A percentile compares a stretch with the other conserved stretches of the same genome.
Evolutionary conservation across 37 sponge, comb jelly and placozoan genomes (phyloP).

Genomic region (Hormiphora californensis): DNA sequence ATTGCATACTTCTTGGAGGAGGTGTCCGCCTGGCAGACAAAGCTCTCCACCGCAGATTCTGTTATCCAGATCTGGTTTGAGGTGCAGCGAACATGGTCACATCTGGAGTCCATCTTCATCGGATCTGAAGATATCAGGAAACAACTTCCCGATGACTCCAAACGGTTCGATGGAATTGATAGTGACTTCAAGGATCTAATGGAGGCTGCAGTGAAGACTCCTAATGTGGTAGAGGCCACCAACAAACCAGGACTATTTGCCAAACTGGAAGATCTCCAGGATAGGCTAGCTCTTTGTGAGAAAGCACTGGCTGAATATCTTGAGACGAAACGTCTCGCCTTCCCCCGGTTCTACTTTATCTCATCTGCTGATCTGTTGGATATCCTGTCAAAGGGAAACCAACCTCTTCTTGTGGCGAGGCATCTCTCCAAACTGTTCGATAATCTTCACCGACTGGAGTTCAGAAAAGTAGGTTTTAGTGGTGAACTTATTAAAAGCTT

Average conservation of each 20-base stretch:
- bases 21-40: conserved; percentile 93
- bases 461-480: conserved; percentile 58
- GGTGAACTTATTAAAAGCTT: background rate
- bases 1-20: conserved; percentile 95
- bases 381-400: conserved; percentile 95
- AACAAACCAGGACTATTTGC: conserved; percentile 80
- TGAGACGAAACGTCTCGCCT: conserved; percentile 97
- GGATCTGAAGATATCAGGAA: conserved; percentile 93
- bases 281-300: conserved; percentile 85
- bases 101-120: conserved; percentile 96
- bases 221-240: conserved; percentile 91
- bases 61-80: conserved; percentile 98
- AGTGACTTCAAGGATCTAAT: conserved; percentile 83
- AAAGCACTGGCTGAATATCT: conserved; percentile 97
- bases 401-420: conserved; percentile 82
- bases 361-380: conserved; percentile 93
- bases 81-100: conserved; percentile 98
- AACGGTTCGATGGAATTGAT: conserved; percentile 92
- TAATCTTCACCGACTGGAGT: conserved; percentile 89
- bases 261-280: conserved; percentile 71
- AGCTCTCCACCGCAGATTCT: conserved; percentile 87
- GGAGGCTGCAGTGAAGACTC: conserved; percentile 80
- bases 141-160: conserved; percentile 93
- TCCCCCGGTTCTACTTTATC: conserved; percentile 99
- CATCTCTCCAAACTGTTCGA: conserved; percentile 99